Evolutionary conservation across 2,888 invertebrate genomes (phyloP), one percentile per base, ranked within the genome.

Genomic region (Apocheima hispidaria): DNA sequence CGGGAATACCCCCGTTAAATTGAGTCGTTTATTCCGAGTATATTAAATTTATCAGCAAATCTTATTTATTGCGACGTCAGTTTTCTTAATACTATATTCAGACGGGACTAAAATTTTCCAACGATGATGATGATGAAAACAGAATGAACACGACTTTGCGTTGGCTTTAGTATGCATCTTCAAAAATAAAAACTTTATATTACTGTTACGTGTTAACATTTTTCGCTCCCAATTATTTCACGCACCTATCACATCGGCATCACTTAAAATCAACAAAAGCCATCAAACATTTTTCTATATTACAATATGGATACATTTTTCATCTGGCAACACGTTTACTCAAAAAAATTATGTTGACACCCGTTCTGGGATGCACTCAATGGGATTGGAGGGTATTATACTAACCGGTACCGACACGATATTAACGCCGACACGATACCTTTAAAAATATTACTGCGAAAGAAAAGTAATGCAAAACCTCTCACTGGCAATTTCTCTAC

Each of bases 331-430:
- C 43, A 36, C 43, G 41, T 58, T 55, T 48, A 56, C 51, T 26
- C 35, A 20, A 66, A 69, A 66, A 67, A 58, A 60, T 44, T 33
- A 40, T 63, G 68, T 66, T 70, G 70, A 70, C 68, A 68, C 49
- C 52, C 46, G 40, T 28, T 43, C 40, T 49, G 54, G 43, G 49
- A 51, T 26, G 60, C 60, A 60, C 60, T 60, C 60, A 55, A 23
- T 55, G 26, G 30, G 33, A 60, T 60, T 60, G 55, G n/a, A 51
- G 2, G 18, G 4, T n/a, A 40, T 40, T 51, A 51, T 16, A 40
- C 40, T 12, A 30, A 2, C 26, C 40, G 40, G 41, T 14, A 21
- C 38, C 40, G 51, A 51, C 18, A 51, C 18, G 26, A 20, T 33
- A 5, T 3, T 16, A 2, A 9, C 0, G 18, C 18, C 36, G 16